These are phyloP conservation scores for Drosophila yooni DNA, from an alignment of 2,888 invertebrate genomes.

Conservation along the genomic window DNA sequence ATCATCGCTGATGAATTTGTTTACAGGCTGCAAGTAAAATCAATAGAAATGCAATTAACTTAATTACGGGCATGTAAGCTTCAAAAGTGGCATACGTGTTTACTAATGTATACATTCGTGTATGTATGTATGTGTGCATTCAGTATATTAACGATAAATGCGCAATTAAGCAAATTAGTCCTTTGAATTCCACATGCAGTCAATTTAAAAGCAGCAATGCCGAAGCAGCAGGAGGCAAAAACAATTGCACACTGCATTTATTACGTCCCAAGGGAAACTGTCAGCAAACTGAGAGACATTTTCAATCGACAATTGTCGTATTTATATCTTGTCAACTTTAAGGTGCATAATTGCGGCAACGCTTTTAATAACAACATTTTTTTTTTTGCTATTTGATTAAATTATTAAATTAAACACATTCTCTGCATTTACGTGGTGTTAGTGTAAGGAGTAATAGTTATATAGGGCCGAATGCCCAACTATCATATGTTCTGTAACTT, in stretches of 20 bases:
- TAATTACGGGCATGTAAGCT: slow-evolving; percentile 64
- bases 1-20: slow-evolving; percentile 20
- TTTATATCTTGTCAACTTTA: not conserved
- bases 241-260: slow-evolving; percentile 33
- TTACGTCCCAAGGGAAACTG: slow-evolving; percentile 5
- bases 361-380: not conserved
- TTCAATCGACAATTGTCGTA: slow-evolving; percentile 1
- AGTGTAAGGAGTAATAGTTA: not conserved
- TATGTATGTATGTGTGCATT: not conserved
- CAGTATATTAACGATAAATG: slow-evolving; percentile 67
- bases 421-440: not conserved
- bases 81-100: slow-evolving; percentile 35
- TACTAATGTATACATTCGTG: not conserved
- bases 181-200: slow-evolving; percentile 36
- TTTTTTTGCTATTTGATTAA: not conserved
- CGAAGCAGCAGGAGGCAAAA: slow-evolving; percentile 17
- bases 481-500: not conserved
- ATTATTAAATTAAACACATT: not conserved
- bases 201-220: slow-evolving; percentile 14
- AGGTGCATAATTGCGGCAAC: not conserved
- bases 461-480: no score
- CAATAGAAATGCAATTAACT: slow-evolving; percentile 75
- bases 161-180: slow-evolving; percentile 76
- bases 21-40: slow-evolving; percentile 37
- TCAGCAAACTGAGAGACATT: slow-evolving; percentile 15